Evolutionary conservation across 2,888 invertebrate species (phyloP), one percentile per base, ranked within the genome.

Genomic region (Drosophila phalerata): DNA sequence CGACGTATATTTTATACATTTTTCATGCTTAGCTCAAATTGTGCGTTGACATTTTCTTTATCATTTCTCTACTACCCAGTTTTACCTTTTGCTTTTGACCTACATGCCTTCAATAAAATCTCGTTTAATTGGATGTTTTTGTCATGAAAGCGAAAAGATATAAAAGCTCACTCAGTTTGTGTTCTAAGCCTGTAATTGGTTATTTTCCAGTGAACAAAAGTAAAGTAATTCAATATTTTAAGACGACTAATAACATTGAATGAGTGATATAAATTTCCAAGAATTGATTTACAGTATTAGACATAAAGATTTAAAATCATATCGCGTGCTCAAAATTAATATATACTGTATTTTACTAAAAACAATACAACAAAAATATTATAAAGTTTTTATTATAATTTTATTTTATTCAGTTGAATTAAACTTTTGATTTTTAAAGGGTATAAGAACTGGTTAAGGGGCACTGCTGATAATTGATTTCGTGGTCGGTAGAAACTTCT

Each of bases 21-120:
- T 73, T 84, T 84, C 70, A 74, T 71, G 57, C 66, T 69, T 45
- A 68, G 43, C 69, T 51, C 47, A 78, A 62, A 67, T 42, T 47
- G 47, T 57, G 38, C 56, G 52, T 43, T 22, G 67, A 69, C 64
- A 73, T 67, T 78, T 66, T 52, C 43, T 57, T 51, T 66, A 61
- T 62, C 68, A 55, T 57, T n/a, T 55, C 8, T 30, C 22, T 28
- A 11, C 3, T n/a, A 38, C 13, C 5, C 25, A 55, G 22, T 40
- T 55, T 38, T 49, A 55, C 42, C 48, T 47, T 70, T 58, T 62
- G 38, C 43, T 9, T 57, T 56, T 60, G 40, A 55, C 40, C 60
- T n/a, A 47, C 17, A 11, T 5, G 43, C 42, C 32, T 19, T 15
- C 28, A 42, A 40, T 17, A 15, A 42, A 68, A 22, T 28, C 17